These are phyloP conservation scores for Petaurus breviceps DNA, from an alignment of 2,113 vertebrate genomes.

Conservation along the genomic window DNA sequence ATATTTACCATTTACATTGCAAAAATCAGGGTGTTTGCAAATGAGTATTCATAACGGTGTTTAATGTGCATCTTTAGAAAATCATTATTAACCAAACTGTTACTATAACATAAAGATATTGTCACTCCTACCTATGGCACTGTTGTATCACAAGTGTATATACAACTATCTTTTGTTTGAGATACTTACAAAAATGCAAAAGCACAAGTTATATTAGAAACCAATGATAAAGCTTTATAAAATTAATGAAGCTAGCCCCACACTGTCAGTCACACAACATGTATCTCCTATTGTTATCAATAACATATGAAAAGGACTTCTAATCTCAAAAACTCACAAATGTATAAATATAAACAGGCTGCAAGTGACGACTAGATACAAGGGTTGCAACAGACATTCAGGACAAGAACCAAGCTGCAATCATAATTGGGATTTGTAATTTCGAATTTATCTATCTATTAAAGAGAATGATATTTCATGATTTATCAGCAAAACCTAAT, in stretches of 20 bases:
- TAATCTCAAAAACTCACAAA: not conserved
- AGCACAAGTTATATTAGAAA: not conserved
- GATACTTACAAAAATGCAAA: not conserved
- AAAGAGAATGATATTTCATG: not conserved
- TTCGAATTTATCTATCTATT: not conserved
- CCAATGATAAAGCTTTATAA: not conserved
- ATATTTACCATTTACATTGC: not conserved
- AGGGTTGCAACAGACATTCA: not conserved
- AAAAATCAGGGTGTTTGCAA: not conserved
- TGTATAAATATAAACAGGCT: not conserved
- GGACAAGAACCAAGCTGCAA: not conserved
- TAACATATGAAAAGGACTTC: not conserved
- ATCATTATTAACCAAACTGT: not conserved
- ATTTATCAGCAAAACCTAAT: slow-evolving; percentile 31
- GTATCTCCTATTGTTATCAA: not conserved
- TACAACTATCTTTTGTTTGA: not conserved
- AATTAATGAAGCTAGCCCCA: not conserved
- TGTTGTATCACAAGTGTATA: slow-evolving; percentile 5
- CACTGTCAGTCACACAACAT: not conserved
- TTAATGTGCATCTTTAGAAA: slow-evolving; percentile 8
- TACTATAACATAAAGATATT: not conserved
- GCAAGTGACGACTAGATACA: not conserved
- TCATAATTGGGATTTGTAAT: not conserved
- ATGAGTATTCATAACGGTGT: slow-evolving; percentile 19
- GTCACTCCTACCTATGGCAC: not conserved